Evolutionary conservation across 2,888 invertebrate species (phyloP).

Genomic region (Rhaphigaster nebulosa): DNA sequence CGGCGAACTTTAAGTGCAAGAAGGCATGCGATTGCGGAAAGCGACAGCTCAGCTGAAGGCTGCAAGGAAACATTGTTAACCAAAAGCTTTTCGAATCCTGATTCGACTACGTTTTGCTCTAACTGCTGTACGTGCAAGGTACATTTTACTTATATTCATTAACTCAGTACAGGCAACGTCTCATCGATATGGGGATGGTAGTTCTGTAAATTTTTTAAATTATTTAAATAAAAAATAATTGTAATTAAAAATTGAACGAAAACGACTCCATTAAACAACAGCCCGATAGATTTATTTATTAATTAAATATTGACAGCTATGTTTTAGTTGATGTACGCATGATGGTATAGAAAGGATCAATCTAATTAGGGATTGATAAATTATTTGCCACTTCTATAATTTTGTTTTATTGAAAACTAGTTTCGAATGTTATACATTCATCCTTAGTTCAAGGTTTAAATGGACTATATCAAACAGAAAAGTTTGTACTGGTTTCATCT

Average conservation of each 20-base stretch:
- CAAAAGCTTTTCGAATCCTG: constrained; percentile 50
- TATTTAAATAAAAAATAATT: not conserved
- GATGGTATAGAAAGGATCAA: no score
- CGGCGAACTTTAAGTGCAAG: constrained; percentile 58
- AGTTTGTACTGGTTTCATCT: no score
- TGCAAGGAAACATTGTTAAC: constrained; percentile 57
- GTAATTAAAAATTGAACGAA: not conserved
- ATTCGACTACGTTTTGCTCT: constrained; percentile 55
- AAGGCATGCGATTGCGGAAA: constrained; percentile 62
- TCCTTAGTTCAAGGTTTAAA: no score
- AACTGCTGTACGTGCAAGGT: constrained; percentile 60
- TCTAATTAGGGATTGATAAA: no score
- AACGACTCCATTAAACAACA: constrained; percentile 9
- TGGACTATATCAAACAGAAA: no score
- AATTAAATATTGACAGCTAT: no score
- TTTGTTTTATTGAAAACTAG: no score
- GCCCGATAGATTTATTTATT: not conserved
- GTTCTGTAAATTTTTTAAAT: not conserved
- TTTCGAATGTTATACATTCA: no score
- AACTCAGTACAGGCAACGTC: not conserved
- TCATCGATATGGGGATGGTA: constrained; percentile 36
- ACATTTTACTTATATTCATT: constrained; percentile 16
- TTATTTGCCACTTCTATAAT: no score
- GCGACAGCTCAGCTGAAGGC: constrained; percentile 61
- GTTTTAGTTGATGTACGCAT: no score